These are phyloP conservation scores for Mellivora capensis DNA, from an alignment of 2,113 vertebrate species.

Conservation along the genomic window DNA sequence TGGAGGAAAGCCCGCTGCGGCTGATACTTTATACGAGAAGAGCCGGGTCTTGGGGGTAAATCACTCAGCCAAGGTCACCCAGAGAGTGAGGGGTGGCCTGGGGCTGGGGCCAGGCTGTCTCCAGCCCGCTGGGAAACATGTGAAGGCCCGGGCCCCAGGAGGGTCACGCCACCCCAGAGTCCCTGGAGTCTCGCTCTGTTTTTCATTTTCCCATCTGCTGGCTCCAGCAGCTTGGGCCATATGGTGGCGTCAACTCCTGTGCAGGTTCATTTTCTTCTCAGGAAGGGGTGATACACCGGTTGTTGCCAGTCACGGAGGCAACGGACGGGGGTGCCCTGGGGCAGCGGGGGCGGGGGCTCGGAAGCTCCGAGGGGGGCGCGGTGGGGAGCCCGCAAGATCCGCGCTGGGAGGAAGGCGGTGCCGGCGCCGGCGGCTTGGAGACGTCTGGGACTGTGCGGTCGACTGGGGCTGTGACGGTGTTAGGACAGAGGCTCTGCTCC, in stretches of 20 bases:
- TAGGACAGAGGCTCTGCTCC: accelerated
- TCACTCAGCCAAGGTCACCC: not conserved
- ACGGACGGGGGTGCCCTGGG: not conserved
- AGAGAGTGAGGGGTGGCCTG: accelerated
- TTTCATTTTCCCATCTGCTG: constrained; percentile 20
- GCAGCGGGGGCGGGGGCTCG: accelerated
- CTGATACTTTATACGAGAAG: not conserved
- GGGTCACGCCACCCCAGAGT: not conserved
- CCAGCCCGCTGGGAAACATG: not conserved
- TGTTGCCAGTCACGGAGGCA: not conserved
- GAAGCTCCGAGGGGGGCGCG: accelerated
- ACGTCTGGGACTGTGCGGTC: accelerated
- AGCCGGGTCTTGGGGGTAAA: not conserved
- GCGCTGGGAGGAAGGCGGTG: accelerated
- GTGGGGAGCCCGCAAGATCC: accelerated
- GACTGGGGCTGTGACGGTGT: accelerated
- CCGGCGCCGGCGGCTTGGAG: not conserved
- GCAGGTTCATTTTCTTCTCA: constrained; percentile 58
- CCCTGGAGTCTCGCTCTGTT: not conserved
- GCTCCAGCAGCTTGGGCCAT: constrained; percentile 40
- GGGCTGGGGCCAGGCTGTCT: not conserved
- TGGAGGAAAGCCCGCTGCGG: not conserved
- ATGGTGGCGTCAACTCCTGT: not conserved
- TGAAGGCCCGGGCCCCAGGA: not conserved
- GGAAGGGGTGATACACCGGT: not conserved